Percentiles rank a stretch among this genome's conserved stretches.
phyloP scores from a whole-genome alignment of 2,113 vertebrate species.

The Arizona elegans region DNA sequence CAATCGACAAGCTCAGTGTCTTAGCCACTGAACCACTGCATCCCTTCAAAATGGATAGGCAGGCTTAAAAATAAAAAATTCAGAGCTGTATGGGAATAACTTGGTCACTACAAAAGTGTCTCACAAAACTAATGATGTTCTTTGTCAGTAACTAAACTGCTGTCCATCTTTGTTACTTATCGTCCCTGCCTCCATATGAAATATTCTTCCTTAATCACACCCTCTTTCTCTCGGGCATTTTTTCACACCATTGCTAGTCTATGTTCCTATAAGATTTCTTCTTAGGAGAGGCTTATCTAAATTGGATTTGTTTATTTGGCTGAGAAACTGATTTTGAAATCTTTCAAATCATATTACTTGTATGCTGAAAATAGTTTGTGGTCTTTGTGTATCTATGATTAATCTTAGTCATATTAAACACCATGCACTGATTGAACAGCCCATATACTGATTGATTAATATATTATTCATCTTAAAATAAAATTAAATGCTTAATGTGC shows the following conservation, averaged over 20 bases:
- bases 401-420: background rate
- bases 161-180: background rate
- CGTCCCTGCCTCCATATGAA: background rate
- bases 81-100: conserved; percentile 3
- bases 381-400: background rate
- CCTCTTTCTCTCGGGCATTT: background rate
- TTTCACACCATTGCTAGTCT: background rate
- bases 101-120: background rate
- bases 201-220: no score
- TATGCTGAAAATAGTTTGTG: background rate
- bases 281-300: background rate
- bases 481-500: background rate
- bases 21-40: no score
- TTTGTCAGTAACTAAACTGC: background rate
- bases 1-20: no score
- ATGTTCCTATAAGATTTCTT: background rate
- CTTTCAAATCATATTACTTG: background rate
- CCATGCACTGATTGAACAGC: background rate
- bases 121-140: background rate
- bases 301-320: background rate
- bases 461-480: background rate
- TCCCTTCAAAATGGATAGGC: background rate
- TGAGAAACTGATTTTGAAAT: background rate
- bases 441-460: background rate
- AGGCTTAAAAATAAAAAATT: background rate